Base-by-base conservation (phyloP, 1,140 invertebrate genomes). In the Drosophila setifemur region DNA sequence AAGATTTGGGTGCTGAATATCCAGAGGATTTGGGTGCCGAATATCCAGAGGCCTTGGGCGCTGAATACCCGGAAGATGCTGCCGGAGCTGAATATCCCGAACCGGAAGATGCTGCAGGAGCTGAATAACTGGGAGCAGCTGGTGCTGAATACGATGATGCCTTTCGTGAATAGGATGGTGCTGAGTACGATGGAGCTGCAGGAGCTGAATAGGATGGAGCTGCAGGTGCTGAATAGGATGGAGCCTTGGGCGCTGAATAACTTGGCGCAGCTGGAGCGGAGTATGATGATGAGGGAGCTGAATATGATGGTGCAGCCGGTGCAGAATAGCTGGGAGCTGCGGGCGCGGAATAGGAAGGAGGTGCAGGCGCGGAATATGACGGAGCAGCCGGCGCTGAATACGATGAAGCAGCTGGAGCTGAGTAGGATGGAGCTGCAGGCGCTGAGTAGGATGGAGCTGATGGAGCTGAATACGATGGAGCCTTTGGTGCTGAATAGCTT, bases 11-110 rank as follows among this genome's bases (percentile, higher is more conserved):
- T 9, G 64, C 45, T 21, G 61, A 49, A 21, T 70, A 70, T 7
- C 40, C 28, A 0, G 48, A 31, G 42, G 23, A 4, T 5, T 52
- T 47, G 2, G 64, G 40, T 6, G 64, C 64, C 11, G 64, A 63
- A 26, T 68, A 68, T 8, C 39, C 18, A 2, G 67, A 31, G 7
- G 68, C 19, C 4, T 64, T 54, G 7, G 64, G 55, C 1, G 66
- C 69, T 16, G 69, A 61, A 21, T 61, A 61, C n/a, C n/a, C 9
- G 23, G 39, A 23, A 11, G 35, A 31, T 0, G 64, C 64, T 1
- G 50, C 58, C 0, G 73, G 73, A 9, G 73, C 73, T 54, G 73
- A 58, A 23, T 76, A 76, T 0, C 39, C 21, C n/a, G 40, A 39
- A n/a, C n/a, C n/a, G 5, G 26, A 50, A 3, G 63, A 8, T 6